phyloP scores from a whole-genome alignment of 2,888 invertebrate genomes.

The Glaucopsyche alexis region DNA sequence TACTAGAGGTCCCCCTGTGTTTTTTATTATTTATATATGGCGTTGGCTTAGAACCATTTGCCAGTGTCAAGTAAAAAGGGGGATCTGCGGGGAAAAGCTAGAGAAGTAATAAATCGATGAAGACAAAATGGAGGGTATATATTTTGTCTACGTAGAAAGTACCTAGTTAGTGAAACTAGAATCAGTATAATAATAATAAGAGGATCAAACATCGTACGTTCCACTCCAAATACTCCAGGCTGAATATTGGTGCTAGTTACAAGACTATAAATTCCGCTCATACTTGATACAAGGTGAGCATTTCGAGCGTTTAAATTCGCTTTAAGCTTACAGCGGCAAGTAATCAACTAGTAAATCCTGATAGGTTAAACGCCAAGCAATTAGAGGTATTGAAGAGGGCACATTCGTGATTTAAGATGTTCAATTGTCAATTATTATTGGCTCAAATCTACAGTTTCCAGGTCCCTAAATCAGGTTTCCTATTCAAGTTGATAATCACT shows the following conservation, averaged over 20 bases:
- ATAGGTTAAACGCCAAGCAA: slow-evolving; percentile 8
- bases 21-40: too few species aligned
- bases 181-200: slow-evolving; percentile 8
- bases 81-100: too few species aligned
- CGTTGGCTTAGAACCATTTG: too few species aligned
- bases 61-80: too few species aligned
- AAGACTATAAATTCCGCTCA: slow-evolving; percentile 19
- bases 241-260: slow-evolving; percentile 19
- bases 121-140: too few species aligned
- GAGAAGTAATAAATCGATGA: too few species aligned
- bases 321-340: slow-evolving; percentile 10
- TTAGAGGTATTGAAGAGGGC: neutral
- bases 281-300: slow-evolving; percentile 19
- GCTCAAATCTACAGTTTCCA: neutral
- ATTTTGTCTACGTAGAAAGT: too few species aligned
- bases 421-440: too few species aligned
- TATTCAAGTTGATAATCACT: too few species aligned
- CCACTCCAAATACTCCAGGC: slow-evolving; percentile 10
- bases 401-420: neutral
- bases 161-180: neutral
- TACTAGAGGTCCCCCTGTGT: too few species aligned
- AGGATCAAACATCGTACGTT: neutral
- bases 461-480: too few species aligned
- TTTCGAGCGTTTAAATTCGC: slow-evolving; percentile 14
- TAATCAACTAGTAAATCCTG: slow-evolving; percentile 21